Base-by-base conservation (phyloP, 2,888 invertebrate species). In the Oscheius sp. region DNA sequence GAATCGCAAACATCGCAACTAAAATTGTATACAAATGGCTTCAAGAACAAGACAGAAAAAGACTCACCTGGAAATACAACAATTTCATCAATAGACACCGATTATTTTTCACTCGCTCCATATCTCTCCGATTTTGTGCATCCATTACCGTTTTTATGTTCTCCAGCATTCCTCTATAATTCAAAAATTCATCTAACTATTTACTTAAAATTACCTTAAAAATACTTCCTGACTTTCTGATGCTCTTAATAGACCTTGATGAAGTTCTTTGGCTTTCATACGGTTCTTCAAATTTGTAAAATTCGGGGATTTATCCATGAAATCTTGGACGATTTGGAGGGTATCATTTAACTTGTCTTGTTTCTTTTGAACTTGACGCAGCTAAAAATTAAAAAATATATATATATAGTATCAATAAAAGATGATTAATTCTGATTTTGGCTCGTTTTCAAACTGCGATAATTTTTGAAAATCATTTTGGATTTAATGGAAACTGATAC, bases 31-130 rank as follows among this genome's bases (percentile, higher is more conserved):
- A n/a, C n/a, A n/a, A 36, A 9, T 36, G 38, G 12, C 9, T 36
- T 36, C 9, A 36, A 36, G 44, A 41, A 41, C 4, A 41, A n/a
- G n/a, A n/a, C n/a, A n/a, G n/a, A n/a, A n/a, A n/a, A n/a, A n/a
- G 33, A 32, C 3, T 28, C 12, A 59, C 59, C 59, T 59, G 41
- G 14, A 59, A 59, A 26, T 26, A 41, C 63, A 98, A 88, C 92
- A 96, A 93, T 89, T 94, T 94, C 94, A 97, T 95, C 54, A 95
- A 89, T 0, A 94, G 93, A 0, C 95, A 95, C 75, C 95, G 91
- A 6, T 95, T 91, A n/a, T 24, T 28, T 24, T 30, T 24, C 6
- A 44, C 17, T 14, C 44, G 26, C 26, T 41, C 1, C 12, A 59
- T 69, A 30, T 71, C 61, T 28, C 72, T 64, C 14, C 70, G 67